Base-by-base conservation (phyloP, 2,888 invertebrate genomes). In the Atrina japonica region DNA sequence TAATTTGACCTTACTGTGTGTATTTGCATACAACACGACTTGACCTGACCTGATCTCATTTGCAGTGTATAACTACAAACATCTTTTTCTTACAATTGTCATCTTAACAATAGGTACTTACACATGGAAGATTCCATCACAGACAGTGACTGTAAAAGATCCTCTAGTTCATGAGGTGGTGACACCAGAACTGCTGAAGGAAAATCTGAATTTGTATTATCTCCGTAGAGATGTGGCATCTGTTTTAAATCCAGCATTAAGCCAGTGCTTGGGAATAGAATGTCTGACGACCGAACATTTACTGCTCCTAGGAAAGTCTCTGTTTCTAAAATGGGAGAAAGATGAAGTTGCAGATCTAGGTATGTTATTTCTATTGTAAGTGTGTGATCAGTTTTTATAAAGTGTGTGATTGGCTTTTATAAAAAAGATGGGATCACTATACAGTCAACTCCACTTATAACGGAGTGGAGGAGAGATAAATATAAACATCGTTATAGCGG, bases 101-200 rank as follows among this genome's bases (percentile, higher is more conserved):
- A n/a, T n/a, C n/a, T n/a, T n/a, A n/a, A n/a, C n/a, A n/a, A 1
- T 59, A 86, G 86, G 80, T 47, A 65, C 58, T 5, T 55, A 86
- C 0, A 69, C 76, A 52, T 88, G 88, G 89, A 86, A 85, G 71
- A 76, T 87, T 16, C 89, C 89, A 0, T 88, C 88, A 0, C 86
- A 90, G 81, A 86, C 87, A 3, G 83, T 90, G 30, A 78, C 83
- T 21, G 81, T 82, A 3, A 77, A 76, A 40, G 88, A 88, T 70
- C 64, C 82, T 0, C 80, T 87, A 5, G 80, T 88, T n/a, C 79
- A 79, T 30, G 85, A 86, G 58, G 84, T 89, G 27, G 80, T 88
- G 56, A 78, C 86, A 16, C 79, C 86, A 52, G 83, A 85, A 1
- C 74, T 86, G 29, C 77, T 89, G 18, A 82, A 83, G 75, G 75